Evolutionary conservation across 1,140 invertebrate species (phyloP), one percentile per base, ranked within the genome.

Genomic region (Pseudomyrmex flavicornis): DNA sequence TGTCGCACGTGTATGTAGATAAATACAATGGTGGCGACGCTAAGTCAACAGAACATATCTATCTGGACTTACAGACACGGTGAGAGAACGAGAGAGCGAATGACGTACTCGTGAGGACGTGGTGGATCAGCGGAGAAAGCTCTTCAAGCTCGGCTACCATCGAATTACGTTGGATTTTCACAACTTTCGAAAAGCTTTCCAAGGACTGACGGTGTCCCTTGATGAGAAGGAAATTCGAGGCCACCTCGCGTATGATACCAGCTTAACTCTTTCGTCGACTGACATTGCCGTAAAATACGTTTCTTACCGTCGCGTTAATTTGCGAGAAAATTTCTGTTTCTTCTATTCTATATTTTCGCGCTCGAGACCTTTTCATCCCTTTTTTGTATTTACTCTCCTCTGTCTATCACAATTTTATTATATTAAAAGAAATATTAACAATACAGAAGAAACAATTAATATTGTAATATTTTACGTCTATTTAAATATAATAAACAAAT

Each of bases 151-250:
- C 20, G 63, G 22, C 65, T 72, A 86, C 66, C 85, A 76, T 87
- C 72, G 73, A 87, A 87, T 87, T 86, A 87, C 80, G 59, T 54
- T 12, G 66, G 80, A 87, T 87, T 87, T 84, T 84, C 80, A 54
- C 54, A 48, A 80, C 54, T 80, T 79, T 80, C 66, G n/a, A 70
- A 72, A 59, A 80, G 54, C 54, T 80, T 35, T 22, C n/a, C 54
- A 80, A 59, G 76, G 54, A 80, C 44, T 59, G 76, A 48, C 44
- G 12, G 3, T 50, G n/a, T 61, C 56, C 12, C 54, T 79, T 70
- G 52, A 58, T 17, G 35, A n/a, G 35, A n/a, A 20, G 20, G 12
- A 70, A 80, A 80, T 72, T 80, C 22, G 54, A 65, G 65, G 54
- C 66, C 13, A 59, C 20, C 13, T 17, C 17, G 26, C n/a, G 52